These are phyloP conservation scores for Nomada fucata DNA, from an alignment of 2,888 invertebrate genomes.

Conservation along the genomic window DNA sequence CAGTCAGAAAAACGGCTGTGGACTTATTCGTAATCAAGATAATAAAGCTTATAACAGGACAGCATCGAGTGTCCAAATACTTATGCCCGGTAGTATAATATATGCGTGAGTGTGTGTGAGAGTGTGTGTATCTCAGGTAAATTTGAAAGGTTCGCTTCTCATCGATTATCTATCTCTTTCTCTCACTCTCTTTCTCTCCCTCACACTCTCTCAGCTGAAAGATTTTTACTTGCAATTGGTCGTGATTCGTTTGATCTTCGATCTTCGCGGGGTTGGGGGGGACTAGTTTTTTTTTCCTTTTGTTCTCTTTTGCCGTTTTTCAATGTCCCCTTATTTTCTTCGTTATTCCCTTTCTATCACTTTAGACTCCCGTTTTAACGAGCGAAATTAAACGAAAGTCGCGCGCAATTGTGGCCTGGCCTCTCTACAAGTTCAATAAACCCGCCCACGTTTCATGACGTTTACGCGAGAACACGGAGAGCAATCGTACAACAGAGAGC, in stretches of 20 bases:
- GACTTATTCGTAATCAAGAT: no score
- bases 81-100: background rate
- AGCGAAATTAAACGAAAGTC: slow-evolving; percentile 5
- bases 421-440: background rate
- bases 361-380: background rate
- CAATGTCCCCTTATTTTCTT: no score
- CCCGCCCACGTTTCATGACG: slow-evolving; percentile 4
- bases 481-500: slow-evolving; percentile 17
- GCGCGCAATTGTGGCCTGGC: background rate
- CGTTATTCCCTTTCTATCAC: background rate
- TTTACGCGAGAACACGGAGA: slow-evolving; percentile 26
- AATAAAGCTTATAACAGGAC: no score
- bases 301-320: background rate
- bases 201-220: slow-evolving; percentile 14
- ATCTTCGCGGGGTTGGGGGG: background rate
- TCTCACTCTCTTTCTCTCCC: slow-evolving; percentile 11
- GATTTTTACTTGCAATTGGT: slow-evolving; percentile 34
- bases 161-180: slow-evolving; percentile 10
- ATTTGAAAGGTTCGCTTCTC: slow-evolving; percentile 36
- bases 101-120: background rate
- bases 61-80: no score
- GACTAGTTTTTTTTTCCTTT: background rate
- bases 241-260: slow-evolving; percentile 21
- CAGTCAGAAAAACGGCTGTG: no score
- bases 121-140: slow-evolving; percentile 30